Evolutionary conservation across 2,113 vertebrate genomes (phyloP).

Genomic region (Azemiops feae): DNA sequence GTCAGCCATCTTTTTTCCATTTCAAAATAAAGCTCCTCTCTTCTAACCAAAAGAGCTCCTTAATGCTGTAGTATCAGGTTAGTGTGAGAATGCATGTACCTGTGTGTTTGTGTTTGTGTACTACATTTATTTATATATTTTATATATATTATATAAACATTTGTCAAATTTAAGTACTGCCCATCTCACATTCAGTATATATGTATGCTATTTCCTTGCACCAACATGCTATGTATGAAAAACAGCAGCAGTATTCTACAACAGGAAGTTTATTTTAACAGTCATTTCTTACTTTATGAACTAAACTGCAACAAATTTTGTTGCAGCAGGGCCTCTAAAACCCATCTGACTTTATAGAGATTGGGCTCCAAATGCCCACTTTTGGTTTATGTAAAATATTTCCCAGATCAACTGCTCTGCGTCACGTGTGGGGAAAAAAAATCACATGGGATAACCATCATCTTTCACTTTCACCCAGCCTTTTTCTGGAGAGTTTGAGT

Average conservation of each 20-base stretch:
- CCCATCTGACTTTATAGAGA: neutral
- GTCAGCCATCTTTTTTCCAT: neutral
- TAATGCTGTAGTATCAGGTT: neutral
- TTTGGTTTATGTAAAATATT: neutral
- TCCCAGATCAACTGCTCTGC: neutral
- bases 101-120: too few relatives aligned
- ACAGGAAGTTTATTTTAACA: neutral
- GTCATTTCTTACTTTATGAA: neutral
- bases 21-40: neutral
- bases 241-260: neutral
- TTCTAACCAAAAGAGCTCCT: neutral
- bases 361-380: neutral
- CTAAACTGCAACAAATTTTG: neutral
- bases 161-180: neutral
- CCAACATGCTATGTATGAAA: neutral
- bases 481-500: neutral
- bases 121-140: too few relatives aligned
- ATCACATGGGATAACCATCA: neutral
- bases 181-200: neutral
- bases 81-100: neutral
- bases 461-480: neutral
- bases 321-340: neutral
- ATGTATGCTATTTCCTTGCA: neutral
- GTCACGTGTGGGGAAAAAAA: neutral
- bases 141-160: neutral